Evolutionary conservation across 2,888 invertebrate species (phyloP), one percentile per base, ranked within the genome.

Genomic region (Harmothoe impar): DNA sequence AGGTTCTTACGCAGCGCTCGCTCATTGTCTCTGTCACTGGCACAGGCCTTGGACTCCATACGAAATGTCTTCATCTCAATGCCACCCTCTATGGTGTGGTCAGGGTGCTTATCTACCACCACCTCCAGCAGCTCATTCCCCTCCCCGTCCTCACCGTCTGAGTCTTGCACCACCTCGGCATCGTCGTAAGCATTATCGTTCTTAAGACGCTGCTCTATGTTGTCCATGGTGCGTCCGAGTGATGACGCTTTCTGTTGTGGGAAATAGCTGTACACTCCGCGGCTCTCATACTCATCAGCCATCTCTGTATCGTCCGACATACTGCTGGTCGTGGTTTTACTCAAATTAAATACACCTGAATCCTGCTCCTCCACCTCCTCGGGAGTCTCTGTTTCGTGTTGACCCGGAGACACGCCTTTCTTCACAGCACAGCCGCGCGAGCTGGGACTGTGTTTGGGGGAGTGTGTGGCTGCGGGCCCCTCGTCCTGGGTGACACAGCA

Each of bases 271-370:
- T 62, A 23, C 7, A 62, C 89, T 0, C 68, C 89, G 23, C 56
- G 62, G 31, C 68, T 68, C 68, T 31, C 68, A n/a, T 56, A 33
- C 54, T 89, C 89, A 29, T 52, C 52, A 25, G 86, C 86, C 81
- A 81, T 81, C 81, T 81, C 81, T 0, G 81, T 81, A n/a, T 81
- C 81, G n/a, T 81, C 81, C 3, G 81, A 81, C 77, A 77, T 77
- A 35, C 35, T 81, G 86, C 86, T 54, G 7, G 56, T 31, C 0
- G 86, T 86, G 23, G 51, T 86, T 29, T 54, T 52, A 29, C 86
- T 54, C 10, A 29, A 10, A 29, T 54, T 86, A 29, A 31, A 52
- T 29, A 86, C 86, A n/a, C 54, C 86, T 0, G 86, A 54, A 29
- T 86, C 86, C 17, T 52, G 17, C 17, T 54, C 86, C n/a, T 86